Percentiles rank a stretch among this genome's conserved stretches.
These are phyloP conservation scores for Lithodes maja DNA, from an alignment of 2,888 invertebrate species.

Conservation along the genomic window DNA sequence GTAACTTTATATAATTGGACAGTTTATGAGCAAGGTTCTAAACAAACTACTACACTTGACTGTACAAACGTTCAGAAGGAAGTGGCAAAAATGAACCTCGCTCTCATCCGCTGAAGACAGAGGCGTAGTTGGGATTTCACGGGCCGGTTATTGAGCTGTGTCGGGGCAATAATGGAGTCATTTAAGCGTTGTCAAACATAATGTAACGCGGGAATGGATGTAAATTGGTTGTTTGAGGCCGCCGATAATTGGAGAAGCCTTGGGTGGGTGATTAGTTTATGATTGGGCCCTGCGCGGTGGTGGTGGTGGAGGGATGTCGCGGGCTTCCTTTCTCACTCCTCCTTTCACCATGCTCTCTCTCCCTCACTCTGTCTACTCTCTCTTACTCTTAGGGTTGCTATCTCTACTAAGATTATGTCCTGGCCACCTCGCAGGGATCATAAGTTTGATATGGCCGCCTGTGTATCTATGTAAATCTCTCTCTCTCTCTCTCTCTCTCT, in stretches of 20 bases:
- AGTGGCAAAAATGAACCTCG: no score
- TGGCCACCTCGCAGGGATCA: no score
- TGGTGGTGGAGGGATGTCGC: neutral
- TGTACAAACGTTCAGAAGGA: no score
- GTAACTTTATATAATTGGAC: no score
- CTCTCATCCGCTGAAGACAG: constrained; percentile 25
- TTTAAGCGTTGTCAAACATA: constrained; percentile 64
- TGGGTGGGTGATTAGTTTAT: constrained; percentile 50
- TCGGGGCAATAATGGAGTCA: constrained; percentile 53
- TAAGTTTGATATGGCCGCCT: no score
- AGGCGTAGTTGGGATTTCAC: constrained; percentile 43
- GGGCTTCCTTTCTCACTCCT: neutral
- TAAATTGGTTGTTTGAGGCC: constrained; percentile 32
- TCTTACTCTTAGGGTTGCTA: neutral
- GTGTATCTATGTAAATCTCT: no score
- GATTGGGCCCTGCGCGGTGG: constrained; percentile 30
- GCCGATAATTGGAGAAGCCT: constrained; percentile 50
- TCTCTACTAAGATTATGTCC: neutral
- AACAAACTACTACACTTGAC: no score
- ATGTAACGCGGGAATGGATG: constrained; percentile 53
- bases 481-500: no score
- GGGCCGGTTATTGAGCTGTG: constrained; percentile 55
- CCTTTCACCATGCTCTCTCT: neutral
- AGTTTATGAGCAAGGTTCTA: no score
- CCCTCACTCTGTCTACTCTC: neutral